Percentiles rank a stretch among this genome's conserved stretches.
Evolutionary conservation across 2,113 vertebrate genomes (phyloP).

Genomic region (Otis tarda): DNA sequence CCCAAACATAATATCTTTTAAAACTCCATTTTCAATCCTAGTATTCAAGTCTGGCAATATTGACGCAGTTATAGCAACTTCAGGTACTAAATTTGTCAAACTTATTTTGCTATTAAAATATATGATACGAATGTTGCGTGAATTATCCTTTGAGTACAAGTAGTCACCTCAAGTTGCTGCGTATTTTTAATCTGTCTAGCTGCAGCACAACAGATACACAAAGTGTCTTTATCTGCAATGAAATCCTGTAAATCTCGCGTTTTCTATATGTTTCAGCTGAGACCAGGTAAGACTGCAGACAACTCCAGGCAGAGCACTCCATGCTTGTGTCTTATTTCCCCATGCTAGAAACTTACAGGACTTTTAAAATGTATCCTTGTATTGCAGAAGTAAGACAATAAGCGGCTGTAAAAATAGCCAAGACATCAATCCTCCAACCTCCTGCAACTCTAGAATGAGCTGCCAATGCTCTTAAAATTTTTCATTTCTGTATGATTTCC

Average conservation of each 20-base stretch:
- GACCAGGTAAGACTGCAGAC: neutral
- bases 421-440: neutral
- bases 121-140: accelerated
- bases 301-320: neutral
- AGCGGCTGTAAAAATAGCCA: neutral
- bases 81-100: neutral
- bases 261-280: neutral
- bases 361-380: neutral
- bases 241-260: neutral
- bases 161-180: neutral
- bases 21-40: neutral
- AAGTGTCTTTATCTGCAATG: neutral
- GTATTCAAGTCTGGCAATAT: neutral
- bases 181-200: neutral
- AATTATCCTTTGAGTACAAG: neutral
- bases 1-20: neutral
- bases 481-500: neutral
- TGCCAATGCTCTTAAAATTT: neutral
- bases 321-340: neutral
- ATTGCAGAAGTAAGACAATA: neutral
- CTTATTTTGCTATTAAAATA: neutral
- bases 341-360: neutral
- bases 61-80: neutral
- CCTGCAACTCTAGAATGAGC: neutral
- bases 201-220: neutral